Conservation (phyloP, 2,797 vertebrate species). For the Gouania willdenowi region DNA sequence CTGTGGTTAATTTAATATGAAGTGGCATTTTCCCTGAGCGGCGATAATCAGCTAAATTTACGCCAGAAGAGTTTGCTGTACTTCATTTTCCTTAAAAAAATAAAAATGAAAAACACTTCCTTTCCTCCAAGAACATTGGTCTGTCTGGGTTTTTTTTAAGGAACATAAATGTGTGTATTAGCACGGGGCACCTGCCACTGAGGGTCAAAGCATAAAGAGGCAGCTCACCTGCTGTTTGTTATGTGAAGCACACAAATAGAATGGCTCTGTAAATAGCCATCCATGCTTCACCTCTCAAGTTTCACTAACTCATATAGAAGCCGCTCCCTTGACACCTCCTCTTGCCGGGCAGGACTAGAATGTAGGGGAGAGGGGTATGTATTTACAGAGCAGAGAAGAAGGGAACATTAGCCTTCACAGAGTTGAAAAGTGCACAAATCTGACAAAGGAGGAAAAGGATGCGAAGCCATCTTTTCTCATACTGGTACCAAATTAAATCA, state of each 20-base stretch:
- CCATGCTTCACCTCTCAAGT: conserved; percentile 31
- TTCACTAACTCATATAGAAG: conserved; percentile 41
- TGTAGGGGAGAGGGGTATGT: conserved; percentile 1
- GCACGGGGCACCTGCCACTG: background rate
- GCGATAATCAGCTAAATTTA: conserved; percentile 40
- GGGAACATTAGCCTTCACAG: background rate
- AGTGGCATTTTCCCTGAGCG: conserved; percentile 33
- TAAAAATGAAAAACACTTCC: no score
- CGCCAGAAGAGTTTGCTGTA: conserved; percentile 16
- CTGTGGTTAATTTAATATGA: conserved; percentile 34
- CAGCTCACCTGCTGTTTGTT: conserved; percentile 26
- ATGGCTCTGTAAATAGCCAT: conserved; percentile 36
- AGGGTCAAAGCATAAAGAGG: conserved; percentile 10
- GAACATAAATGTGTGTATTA: background rate
- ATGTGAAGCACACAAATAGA: conserved; percentile 36
- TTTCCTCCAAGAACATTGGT: conserved; percentile 21
- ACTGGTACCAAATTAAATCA: no score
- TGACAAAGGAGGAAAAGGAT: no score
- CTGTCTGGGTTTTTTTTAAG: conserved; percentile 16
- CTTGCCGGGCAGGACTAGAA: conserved; percentile 5
- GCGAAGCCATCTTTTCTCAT: no score
- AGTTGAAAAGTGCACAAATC: no score
- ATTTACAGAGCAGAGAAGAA: conserved; percentile 26
- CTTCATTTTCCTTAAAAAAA: conserved; percentile 37
- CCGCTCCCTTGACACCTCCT: conserved; percentile 24